phyloP scores from a whole-genome alignment of 2,113 vertebrate genomes.

The Oenanthe melanoleuca region DNA sequence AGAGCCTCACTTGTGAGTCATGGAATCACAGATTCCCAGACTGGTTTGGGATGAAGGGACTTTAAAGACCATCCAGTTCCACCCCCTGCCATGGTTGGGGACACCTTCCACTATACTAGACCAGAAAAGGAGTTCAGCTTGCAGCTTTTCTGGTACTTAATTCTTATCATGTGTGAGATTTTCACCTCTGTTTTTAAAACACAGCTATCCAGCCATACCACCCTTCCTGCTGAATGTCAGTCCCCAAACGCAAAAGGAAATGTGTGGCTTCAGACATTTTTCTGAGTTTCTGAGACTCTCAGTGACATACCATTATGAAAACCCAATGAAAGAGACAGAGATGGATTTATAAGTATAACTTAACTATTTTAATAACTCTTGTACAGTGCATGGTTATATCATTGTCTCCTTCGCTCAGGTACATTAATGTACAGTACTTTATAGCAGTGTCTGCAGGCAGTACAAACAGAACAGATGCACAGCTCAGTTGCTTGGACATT shows the following conservation, averaged over 20 bases:
- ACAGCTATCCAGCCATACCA: background rate
- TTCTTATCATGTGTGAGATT: background rate
- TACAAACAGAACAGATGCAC: slow-evolving; percentile 13
- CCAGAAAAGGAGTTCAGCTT: background rate
- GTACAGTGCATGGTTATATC: slow-evolving; percentile 40
- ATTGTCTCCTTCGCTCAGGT: slow-evolving; percentile 10
- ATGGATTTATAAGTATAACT: background rate
- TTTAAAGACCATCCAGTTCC: background rate
- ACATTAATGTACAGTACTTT: slow-evolving; percentile 15
- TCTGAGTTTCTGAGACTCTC: background rate
- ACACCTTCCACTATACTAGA: background rate
- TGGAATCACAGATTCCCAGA: background rate
- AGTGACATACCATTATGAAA: background rate
- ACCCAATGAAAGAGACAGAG: background rate
- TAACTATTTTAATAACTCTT: slow-evolving; percentile 68
- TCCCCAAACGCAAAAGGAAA: background rate
- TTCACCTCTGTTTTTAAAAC: background rate
- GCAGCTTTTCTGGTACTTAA: background rate
- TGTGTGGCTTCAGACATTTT: background rate
- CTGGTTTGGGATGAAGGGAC: background rate
- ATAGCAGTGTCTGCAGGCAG: slow-evolving; percentile 24
- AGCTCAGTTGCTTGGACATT: background rate
- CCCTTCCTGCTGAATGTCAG: background rate
- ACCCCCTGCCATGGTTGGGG: background rate
- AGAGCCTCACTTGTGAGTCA: background rate